Evolutionary conservation across 2,113 vertebrate species (phyloP), one percentile per base, ranked within the genome.

Genomic region (Lepisosteus oculatus): DNA sequence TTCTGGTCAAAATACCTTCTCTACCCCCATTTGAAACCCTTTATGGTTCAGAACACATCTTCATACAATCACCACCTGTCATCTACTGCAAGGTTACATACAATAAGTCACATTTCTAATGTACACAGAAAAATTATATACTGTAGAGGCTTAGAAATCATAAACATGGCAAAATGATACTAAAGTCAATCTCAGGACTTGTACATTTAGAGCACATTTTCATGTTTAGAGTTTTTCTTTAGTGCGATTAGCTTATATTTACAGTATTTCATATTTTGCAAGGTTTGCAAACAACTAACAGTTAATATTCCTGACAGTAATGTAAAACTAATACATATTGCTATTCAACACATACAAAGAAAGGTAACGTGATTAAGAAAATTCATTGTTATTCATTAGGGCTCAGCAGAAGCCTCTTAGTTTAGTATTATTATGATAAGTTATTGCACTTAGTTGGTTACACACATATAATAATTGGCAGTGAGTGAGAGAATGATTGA

Each of bases 371-470:
- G 43, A 13, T 41, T 67, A 45, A 51, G 41, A 41, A 43, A 41
- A 12, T 57, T 44, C 56, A 70, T 54, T 72, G 71, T 65, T 45
- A 59, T 13, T 70, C 17, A 43, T 70, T 12, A 70, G n/a, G 55
- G 8, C 47, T 65, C 14, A 65, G 42, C 29, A 29, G 29, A 29
- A 2, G 29, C 29, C 29, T 11, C 8, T 12, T 65, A 12, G 65
- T 72, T 41, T 55, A 29, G 29, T 6, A 14, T 59, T 51, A 61
- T 13, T 66, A 54, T 15, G 51, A 44, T 55, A 44, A 67, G 54
- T 68, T 73, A 68, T 73, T 73, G 72, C 72, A 62, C 67, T 54
- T 57, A 68, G 55, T n/a, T 29, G 29, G 29, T 29, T 29, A 29
- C 12, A 43, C 47, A 51, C 9, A 51, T 9, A 51, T 51, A 5